Percentiles rank a stretch among this genome's conserved stretches.
phyloP scores from a whole-genome alignment of 1,140 invertebrate genomes.

The Ceratitis capitata region DNA sequence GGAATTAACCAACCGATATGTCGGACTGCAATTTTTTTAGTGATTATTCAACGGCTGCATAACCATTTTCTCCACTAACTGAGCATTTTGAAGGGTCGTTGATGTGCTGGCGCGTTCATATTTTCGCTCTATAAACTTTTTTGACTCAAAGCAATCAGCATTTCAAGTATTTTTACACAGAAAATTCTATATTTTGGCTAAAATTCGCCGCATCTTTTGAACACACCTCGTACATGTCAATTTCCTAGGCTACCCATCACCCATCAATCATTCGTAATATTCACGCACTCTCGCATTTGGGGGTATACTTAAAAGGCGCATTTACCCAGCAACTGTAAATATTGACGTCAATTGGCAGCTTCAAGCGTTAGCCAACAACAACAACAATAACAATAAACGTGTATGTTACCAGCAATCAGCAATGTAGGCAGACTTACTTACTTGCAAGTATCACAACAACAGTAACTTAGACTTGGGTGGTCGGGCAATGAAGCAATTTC shows the following conservation, averaged over 20 bases:
- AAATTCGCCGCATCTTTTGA: no score
- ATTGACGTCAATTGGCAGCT: slow-evolving; percentile 23
- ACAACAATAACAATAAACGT: neutral
- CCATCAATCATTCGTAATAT: neutral
- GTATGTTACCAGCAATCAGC: neutral
- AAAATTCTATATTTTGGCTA: no score
- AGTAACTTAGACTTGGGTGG: neutral
- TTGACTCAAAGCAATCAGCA: no score
- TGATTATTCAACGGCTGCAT: no score
- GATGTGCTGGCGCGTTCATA: no score
- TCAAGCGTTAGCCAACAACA: neutral
- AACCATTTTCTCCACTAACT: no score
- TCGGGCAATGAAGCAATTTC: neutral
- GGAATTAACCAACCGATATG: no score
- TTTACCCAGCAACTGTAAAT: neutral
- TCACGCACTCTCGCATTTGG: neutral
- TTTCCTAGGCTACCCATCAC: neutral
- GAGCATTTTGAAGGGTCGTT: no score
- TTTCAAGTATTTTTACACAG: no score
- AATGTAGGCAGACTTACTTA: neutral
- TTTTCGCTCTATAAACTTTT: no score
- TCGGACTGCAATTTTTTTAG: no score
- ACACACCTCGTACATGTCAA: neutral
- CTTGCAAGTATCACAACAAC: neutral
- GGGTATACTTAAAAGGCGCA: neutral